These are phyloP conservation scores for Platysternon megacephalum DNA, from an alignment of 2,113 vertebrate species.

Conservation along the genomic window DNA sequence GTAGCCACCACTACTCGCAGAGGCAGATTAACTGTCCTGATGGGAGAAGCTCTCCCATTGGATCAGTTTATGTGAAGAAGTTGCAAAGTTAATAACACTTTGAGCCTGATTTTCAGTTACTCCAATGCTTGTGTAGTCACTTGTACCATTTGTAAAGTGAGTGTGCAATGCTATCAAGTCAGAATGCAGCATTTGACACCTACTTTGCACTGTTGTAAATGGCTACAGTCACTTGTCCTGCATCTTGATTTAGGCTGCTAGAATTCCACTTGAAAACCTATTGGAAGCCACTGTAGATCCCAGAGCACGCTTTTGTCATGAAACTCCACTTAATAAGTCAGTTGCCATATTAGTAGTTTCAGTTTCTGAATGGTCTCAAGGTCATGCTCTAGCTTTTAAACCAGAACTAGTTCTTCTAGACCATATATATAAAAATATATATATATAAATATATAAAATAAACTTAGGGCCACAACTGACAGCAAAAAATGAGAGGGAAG, in stretches of 20 bases:
- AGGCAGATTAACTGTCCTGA: no score
- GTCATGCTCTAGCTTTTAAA: neutral
- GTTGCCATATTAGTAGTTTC: fast-evolving
- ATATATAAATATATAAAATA: no score
- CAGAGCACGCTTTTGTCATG: neutral
- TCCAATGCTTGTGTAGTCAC: neutral
- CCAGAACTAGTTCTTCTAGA: neutral
- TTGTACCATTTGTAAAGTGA: neutral
- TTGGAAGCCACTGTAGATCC: neutral
- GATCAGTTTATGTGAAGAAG: no score
- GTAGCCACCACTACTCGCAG: no score
- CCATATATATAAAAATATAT: no score
- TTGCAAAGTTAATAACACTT: neutral
- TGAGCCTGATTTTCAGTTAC: fast-evolving
- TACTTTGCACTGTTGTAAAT: neutral
- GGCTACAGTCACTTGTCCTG: neutral
- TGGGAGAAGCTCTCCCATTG: no score
- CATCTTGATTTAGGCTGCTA: neutral
- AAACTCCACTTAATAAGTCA: neutral
- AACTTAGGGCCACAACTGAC: neutral
- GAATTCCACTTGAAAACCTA: constrained; percentile 41
- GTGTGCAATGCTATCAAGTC: neutral
- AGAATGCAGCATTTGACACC: neutral
- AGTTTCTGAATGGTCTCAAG: neutral
- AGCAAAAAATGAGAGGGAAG: neutral